A percentile compares a stretch with the other conserved stretches of the same genome.
These are phyloP conservation scores for Porites cylindrica DNA, from an alignment of 92 coral and sea anemone genomes.

Conservation along the genomic window DNA sequence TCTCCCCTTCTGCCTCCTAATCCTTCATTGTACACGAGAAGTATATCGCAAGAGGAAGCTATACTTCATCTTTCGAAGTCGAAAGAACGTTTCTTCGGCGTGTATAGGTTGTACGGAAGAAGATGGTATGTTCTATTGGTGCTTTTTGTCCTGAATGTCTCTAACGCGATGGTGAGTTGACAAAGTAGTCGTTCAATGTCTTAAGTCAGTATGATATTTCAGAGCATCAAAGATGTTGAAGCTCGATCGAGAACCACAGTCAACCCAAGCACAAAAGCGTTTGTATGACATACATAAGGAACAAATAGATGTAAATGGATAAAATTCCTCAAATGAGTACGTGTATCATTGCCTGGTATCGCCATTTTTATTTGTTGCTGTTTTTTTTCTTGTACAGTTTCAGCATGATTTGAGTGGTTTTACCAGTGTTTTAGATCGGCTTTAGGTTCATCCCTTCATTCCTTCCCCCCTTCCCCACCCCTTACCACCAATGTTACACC, in stretches of 20 bases:
- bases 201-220: too few species aligned
- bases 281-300: too few species aligned
- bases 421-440: background rate
- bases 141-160: constrained; percentile 78
- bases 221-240: too few species aligned
- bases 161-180: constrained; percentile 91
- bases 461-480: too few species aligned
- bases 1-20: constrained; percentile 57
- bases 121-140: constrained; percentile 93
- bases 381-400: too few species aligned
- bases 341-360: too few species aligned
- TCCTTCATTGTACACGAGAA: constrained; percentile 11
- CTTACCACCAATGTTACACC: too few species aligned
- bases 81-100: background rate
- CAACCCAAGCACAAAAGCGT: too few species aligned
- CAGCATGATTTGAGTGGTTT: background rate
- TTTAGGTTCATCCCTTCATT: background rate
- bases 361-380: background rate
- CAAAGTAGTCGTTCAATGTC: too few species aligned
- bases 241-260: too few species aligned
- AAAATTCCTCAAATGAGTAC: too few species aligned
- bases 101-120: constrained; percentile 73
- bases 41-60: constrained; percentile 63
- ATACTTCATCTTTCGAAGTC: constrained; percentile 38
- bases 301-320: too few species aligned